phyloP scores from a whole-genome alignment of 1,140 invertebrate species.

The Rhagoletis pomonella region DNA sequence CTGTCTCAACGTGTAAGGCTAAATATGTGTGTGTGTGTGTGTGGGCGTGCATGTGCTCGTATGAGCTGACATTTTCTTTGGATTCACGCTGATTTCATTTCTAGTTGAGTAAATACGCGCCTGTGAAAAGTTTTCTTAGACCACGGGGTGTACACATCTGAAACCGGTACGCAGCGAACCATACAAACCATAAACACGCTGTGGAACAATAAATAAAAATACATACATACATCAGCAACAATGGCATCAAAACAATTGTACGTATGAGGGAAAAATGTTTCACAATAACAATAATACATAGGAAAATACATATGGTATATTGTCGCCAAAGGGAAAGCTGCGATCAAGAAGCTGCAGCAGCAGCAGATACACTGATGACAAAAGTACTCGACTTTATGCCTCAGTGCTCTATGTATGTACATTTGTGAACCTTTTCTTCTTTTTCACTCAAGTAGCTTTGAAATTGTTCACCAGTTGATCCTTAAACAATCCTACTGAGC shows the following conservation, averaged over 20 bases:
- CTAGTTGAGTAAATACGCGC: conserved; percentile 18
- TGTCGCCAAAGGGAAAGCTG: neutral
- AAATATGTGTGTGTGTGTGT: neutral
- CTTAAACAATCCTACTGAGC: neutral
- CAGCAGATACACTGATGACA: neutral
- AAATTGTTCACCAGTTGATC: neutral
- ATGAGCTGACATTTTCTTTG: neutral
- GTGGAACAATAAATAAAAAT: conserved; percentile 26
- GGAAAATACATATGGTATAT: neutral
- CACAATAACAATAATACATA: neutral
- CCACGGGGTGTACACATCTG: neutral
- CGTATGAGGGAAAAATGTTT: neutral
- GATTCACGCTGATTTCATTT: conserved; percentile 25
- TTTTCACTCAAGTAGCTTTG: neutral
- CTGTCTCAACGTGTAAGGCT: neutral
- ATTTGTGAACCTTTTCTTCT: neutral
- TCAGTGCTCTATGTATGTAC: neutral
- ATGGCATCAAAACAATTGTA: neutral
- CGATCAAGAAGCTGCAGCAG: neutral
- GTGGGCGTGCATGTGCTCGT: neutral
- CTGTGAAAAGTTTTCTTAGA: neutral
- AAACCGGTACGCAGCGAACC: no score
- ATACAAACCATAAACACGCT: conserved; percentile 3
- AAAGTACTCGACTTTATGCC: neutral
- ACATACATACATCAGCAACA: neutral